Percentiles rank a stretch among this genome's conserved stretches.
These are phyloP conservation scores for Perccottus glenii DNA, from an alignment of 2,113 vertebrate genomes.

Conservation along the genomic window DNA sequence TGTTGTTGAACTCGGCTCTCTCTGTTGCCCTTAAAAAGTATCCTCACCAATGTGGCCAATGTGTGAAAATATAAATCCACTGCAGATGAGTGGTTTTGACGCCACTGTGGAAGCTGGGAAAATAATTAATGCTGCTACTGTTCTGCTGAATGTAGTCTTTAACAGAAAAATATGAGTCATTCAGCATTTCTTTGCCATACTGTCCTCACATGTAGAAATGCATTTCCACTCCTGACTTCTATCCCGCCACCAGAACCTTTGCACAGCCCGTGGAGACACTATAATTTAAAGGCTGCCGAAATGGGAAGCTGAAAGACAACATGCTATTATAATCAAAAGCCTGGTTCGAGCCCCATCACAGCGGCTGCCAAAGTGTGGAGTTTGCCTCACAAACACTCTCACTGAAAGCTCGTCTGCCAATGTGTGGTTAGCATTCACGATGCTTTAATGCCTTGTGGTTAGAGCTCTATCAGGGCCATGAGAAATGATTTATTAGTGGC, in stretches of 20 bases:
- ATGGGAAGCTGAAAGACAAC: conserved; percentile 73
- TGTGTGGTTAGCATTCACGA: conserved; percentile 72
- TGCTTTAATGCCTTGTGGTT: conserved; percentile 79
- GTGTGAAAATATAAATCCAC: conserved; percentile 14
- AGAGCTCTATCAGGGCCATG: conserved; percentile 75
- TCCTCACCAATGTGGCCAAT: neutral
- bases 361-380: conserved; percentile 69
- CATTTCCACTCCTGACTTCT: conserved; percentile 41
- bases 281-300: conserved; percentile 77
- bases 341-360: conserved; percentile 64
- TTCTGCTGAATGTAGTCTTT: conserved; percentile 13
- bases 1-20: too few species aligned
- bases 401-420: conserved; percentile 53
- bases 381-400: conserved; percentile 36
- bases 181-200: conserved; percentile 36
- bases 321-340: conserved; percentile 83
- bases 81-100: conserved; percentile 5
- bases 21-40: too few species aligned
- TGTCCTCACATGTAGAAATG: conserved; percentile 46
- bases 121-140: conserved; percentile 35
- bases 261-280: conserved; percentile 65
- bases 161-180: conserved; percentile 20
- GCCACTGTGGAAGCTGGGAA: conserved; percentile 8
- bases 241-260: conserved; percentile 53
- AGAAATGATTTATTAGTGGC: conserved; percentile 84